Evolutionary conservation across 2,797 vertebrate species (phyloP).

Genomic region (Halcyon smyrnensis): DNA sequence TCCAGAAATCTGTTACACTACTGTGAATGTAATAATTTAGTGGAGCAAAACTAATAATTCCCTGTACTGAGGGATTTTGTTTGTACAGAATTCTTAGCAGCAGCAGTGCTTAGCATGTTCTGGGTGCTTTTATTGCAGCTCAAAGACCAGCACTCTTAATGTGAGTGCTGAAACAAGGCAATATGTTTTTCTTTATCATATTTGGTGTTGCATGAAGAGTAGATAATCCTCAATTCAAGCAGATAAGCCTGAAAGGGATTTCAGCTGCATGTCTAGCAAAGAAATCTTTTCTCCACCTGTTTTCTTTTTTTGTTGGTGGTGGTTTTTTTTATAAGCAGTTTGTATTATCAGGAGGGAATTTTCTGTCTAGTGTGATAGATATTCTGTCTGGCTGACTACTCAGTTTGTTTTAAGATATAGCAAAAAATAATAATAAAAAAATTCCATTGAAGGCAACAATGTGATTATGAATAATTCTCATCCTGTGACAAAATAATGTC

Average conservation of each 20-base stretch:
- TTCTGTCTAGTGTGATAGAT: not conserved
- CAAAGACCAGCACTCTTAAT: constrained; percentile 2
- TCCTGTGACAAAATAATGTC: not conserved
- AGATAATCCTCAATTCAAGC: constrained; percentile 57
- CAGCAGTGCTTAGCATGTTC: constrained; percentile 2
- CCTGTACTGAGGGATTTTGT: constrained; percentile 19
- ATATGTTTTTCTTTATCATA: constrained; percentile 38
- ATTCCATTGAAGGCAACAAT: not conserved
- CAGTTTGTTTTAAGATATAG: not conserved
- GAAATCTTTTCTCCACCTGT: constrained; percentile 15
- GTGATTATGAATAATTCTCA: constrained; percentile 1
- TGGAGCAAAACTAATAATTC: not conserved
- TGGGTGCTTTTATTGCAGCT: constrained; percentile 52
- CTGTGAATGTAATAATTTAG: not conserved
- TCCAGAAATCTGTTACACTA: not conserved
- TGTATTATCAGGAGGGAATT: not conserved
- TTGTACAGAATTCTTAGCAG: not conserved
- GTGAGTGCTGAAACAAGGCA: not conserved
- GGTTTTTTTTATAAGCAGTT: not conserved
- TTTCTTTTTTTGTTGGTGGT: not conserved
- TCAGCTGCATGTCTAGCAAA: constrained; percentile 20
- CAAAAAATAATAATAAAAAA: not conserved
- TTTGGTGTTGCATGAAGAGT: constrained; percentile 7
- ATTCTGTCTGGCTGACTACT: not conserved
- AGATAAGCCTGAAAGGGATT: constrained; percentile 52